Base-by-base conservation (phyloP, 2,888 invertebrate species). In the Tachina lurida region DNA sequence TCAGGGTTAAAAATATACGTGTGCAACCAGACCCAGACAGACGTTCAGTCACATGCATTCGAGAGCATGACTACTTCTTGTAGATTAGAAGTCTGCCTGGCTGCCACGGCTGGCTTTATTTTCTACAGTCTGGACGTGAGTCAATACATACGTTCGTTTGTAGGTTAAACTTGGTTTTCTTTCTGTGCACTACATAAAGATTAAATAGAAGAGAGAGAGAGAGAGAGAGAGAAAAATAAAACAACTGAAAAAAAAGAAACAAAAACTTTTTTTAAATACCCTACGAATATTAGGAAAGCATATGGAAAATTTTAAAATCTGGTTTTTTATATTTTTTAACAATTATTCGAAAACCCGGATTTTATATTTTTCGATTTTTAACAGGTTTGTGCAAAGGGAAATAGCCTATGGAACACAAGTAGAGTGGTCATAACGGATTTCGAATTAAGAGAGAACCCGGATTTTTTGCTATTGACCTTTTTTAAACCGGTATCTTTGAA, bases 1-100 rank as follows among this genome's bases (percentile, higher is more conserved):
- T 73, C 83, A 77, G 77, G 77, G 71, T 83, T 83, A 67, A 73
- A 77, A 77, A 73, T 67, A 77, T 71, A 73, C 71, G 68, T 67
- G 60, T 43, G 74, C 67, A 74, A 43, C 31, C 67, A 74, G 43
- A 10, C 67, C 45, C 58, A 74, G 22, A 54, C 58, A 74, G 22
- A 62, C 75, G 70, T 43, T n/a, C 58, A 71, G 31, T 12, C 62
- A 43, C 70, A 67, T 54, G 31, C 58, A 71, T 76, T 65, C n/a
- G 65, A 54, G 10, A 71, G 60, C 65, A 65, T 52, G 80, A 31
- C 31, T 31, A 31, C 31, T 31, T 31, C 7, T 71, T 80, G 80
- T 80, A 45, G 80, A 65, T 84, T 84, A 76, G 45, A 75, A 80
- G 63, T 70, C 70, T 76, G 73, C 22, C 41, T 65, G 80, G 22